Conservation (phyloP, 2,888 invertebrate genomes). For the Macropis europaea region DNA sequence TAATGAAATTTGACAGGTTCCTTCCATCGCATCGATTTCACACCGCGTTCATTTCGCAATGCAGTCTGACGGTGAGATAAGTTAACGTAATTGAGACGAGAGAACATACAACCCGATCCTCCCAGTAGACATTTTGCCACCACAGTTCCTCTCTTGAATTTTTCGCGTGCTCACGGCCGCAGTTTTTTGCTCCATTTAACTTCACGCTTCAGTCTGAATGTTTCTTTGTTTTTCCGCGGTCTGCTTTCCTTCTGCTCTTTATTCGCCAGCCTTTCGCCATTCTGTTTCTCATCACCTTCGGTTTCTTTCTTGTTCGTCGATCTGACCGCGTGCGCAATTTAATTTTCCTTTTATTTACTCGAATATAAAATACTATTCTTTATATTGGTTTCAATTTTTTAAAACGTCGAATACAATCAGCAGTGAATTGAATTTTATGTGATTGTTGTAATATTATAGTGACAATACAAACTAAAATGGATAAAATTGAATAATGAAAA, state of each 20-base stretch:
- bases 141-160: conserved; percentile 42
- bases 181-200: conserved; percentile 60
- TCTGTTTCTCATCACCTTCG: neutral
- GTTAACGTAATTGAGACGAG: conserved; percentile 51
- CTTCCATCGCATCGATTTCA: neutral
- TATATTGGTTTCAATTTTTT: too few relatives aligned
- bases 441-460: too few relatives aligned
- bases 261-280: conserved; percentile 16
- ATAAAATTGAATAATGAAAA: too few relatives aligned
- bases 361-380: too few relatives aligned
- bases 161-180: conserved; percentile 50
- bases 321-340: neutral
- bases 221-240: neutral
- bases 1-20: neutral
- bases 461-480: too few relatives aligned
- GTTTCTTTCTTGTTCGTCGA: neutral
- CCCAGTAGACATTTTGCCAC: conserved; percentile 33
- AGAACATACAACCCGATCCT: neutral
- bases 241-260: conserved; percentile 17
- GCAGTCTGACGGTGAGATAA: conserved; percentile 24
- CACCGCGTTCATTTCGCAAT: conserved; percentile 5
- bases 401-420: too few relatives aligned
- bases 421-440: too few relatives aligned
- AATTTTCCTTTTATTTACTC: neutral
- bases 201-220: conserved; percentile 21